phyloP scores from a whole-genome alignment of 1,140 invertebrate genomes.

The Nymphalis io region DNA sequence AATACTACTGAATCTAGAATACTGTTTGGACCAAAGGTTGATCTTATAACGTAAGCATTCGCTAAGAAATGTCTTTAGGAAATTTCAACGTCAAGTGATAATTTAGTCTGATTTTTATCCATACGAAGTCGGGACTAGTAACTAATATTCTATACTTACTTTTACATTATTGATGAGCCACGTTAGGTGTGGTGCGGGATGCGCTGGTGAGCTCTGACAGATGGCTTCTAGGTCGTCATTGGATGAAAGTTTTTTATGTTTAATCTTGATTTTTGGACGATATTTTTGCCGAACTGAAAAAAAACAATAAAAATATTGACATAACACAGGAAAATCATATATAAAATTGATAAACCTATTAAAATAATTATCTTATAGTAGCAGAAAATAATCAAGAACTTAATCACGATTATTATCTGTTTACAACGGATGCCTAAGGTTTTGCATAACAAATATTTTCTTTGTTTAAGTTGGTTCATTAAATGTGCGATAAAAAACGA shows the following conservation, averaged over 20 bases:
- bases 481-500: neutral
- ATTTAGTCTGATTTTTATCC: too few species aligned
- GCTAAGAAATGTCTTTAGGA: too few species aligned
- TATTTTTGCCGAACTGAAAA: conserved; percentile 86
- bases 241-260: conserved; percentile 84
- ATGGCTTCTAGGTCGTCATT: conserved; percentile 88
- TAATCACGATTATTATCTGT: too few species aligned
- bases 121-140: neutral
- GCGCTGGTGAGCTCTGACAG: conserved; percentile 87
- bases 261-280: conserved; percentile 87
- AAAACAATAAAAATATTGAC: conserved; percentile 14
- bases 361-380: neutral
- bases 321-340: neutral
- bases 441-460: neutral
- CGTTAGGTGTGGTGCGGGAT: conserved; percentile 88
- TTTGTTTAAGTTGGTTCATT: conserved; percentile 5
- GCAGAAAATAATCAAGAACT: neutral
- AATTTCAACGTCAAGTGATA: too few species aligned
- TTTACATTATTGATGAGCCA: conserved; percentile 91
- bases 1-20: too few species aligned
- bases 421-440: neutral
- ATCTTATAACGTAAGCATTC: too few species aligned
- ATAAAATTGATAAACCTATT: neutral
- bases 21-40: too few species aligned
- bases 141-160: conserved; percentile 80